phyloP scores from a whole-genome alignment of 2,113 vertebrate species.

The Sylvietta virens region DNA sequence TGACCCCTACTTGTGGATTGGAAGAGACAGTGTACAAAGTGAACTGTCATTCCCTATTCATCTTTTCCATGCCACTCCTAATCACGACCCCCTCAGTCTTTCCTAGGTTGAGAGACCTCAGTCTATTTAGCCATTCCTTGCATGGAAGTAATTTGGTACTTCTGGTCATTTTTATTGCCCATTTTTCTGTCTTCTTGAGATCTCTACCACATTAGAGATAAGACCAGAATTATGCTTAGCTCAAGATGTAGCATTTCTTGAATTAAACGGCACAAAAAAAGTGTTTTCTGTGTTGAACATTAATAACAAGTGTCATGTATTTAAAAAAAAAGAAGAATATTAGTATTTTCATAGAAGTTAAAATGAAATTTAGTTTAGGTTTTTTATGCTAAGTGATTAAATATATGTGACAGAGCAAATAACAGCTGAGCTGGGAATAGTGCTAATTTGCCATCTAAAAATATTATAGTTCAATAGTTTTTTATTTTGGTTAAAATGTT shows the following conservation, averaged over 20 bases:
- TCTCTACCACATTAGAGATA: background rate
- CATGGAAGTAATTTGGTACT: background rate
- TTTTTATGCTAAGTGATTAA: background rate
- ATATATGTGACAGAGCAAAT: background rate
- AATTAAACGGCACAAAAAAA: background rate
- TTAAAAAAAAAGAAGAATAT: background rate
- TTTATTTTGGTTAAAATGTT: background rate
- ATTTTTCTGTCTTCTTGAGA: background rate
- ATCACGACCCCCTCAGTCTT: background rate
- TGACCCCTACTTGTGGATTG: constrained; percentile 2
- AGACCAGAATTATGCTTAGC: background rate
- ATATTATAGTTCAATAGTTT: background rate
- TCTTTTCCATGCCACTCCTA: background rate
- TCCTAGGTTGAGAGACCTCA: background rate
- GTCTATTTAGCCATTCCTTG: background rate
- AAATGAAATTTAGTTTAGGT: background rate
- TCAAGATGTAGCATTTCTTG: background rate
- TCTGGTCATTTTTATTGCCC: background rate
- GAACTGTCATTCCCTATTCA: background rate
- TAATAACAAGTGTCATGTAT: background rate
- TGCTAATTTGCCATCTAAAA: background rate
- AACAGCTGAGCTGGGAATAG: background rate
- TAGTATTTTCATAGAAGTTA: background rate
- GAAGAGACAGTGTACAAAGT: constrained; percentile 25
- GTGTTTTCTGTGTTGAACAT: background rate